Percentiles rank a stretch among this genome's conserved stretches.
Evolutionary conservation across 2,888 invertebrate genomes (phyloP).

Genomic region (Silvanus unidentatus): DNA sequence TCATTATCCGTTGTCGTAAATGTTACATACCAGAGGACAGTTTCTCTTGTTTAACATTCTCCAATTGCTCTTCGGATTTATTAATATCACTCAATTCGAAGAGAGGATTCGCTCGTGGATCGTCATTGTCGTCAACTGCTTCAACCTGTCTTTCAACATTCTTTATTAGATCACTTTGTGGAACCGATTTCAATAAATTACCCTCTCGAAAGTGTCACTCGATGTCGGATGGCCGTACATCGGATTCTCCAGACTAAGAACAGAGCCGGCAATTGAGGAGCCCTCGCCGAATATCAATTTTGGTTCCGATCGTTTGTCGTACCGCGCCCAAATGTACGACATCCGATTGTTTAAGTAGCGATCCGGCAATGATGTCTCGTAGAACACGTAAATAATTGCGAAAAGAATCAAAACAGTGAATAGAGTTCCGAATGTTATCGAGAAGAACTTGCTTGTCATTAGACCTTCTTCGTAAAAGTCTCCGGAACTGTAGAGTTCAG

Average conservation of each 20-base stretch:
- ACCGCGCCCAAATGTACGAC: conserved; percentile 25
- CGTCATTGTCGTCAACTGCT: too few relatives aligned
- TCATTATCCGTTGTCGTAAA: too few relatives aligned
- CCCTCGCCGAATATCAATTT: conserved; percentile 24
- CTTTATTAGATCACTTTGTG: too few relatives aligned
- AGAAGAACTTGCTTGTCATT: conserved; percentile 5
- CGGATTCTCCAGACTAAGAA: conserved; percentile 32
- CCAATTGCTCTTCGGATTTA: too few relatives aligned
- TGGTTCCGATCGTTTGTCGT: conserved; percentile 30
- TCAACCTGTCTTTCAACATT: too few relatives aligned
- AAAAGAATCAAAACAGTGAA: conserved; percentile 14
- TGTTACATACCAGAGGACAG: too few relatives aligned
- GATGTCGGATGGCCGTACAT: conserved; percentile 24
- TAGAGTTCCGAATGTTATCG: conserved; percentile 23
- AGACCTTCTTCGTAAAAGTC: not conserved
- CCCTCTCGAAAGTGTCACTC: not conserved
- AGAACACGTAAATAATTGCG: conserved; percentile 11
- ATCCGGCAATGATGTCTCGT: conserved; percentile 11
- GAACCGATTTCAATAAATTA: too few relatives aligned
- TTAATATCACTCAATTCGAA: too few relatives aligned
- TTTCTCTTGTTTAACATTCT: too few relatives aligned
- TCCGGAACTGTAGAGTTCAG: conserved; percentile 7
- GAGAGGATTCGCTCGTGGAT: too few relatives aligned
- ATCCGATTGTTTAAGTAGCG: conserved; percentile 16
- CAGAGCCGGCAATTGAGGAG: conserved; percentile 29